A percentile compares a stretch with the other conserved stretches of the same genome.
Evolutionary conservation across 1,140 invertebrate species (phyloP).

Genomic region (Pseudomyrmex pallidus): DNA sequence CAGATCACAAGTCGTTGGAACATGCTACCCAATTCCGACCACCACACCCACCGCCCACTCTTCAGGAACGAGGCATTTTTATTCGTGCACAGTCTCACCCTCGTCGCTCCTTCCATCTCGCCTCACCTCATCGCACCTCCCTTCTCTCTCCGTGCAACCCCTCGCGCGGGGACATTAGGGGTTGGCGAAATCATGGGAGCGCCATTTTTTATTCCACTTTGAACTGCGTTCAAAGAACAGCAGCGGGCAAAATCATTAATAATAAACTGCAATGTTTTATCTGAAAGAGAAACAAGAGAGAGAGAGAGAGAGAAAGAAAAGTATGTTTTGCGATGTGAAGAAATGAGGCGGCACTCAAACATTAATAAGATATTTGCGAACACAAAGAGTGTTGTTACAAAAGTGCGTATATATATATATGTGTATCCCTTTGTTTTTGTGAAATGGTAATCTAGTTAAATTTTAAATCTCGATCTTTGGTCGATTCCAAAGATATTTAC

Average conservation of each 20-base stretch:
- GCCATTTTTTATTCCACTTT: slow-evolving; percentile 79
- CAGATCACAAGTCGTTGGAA: slow-evolving; percentile 83
- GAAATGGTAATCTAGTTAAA: not conserved
- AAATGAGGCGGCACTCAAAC: too few species aligned
- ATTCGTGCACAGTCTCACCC: slow-evolving; percentile 80
- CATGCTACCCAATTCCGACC: slow-evolving; percentile 79
- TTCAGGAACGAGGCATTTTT: slow-evolving; percentile 83
- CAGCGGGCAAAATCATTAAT: slow-evolving; percentile 79
- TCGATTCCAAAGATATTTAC: slow-evolving; percentile 78
- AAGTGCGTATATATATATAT: not conserved
- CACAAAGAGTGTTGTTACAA: too few species aligned
- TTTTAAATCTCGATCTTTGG: slow-evolving; percentile 65
- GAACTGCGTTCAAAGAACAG: slow-evolving; percentile 64
- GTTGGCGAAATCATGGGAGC: slow-evolving; percentile 75
- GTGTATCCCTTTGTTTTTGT: not conserved
- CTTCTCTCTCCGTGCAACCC: slow-evolving; percentile 66
- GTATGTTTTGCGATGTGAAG: too few species aligned
- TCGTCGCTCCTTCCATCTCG: slow-evolving; percentile 70
- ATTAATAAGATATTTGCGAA: too few species aligned
- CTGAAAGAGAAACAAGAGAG: slow-evolving; percentile 68
- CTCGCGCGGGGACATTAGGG: slow-evolving; percentile 76
- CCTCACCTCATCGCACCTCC: slow-evolving; percentile 71
- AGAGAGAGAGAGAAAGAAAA: not conserved
- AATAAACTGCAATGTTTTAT: slow-evolving; percentile 73
- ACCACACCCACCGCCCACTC: slow-evolving; percentile 65